Evolutionary conservation across 2,888 invertebrate species (phyloP), one percentile per base, ranked within the genome.

Genomic region (Oligia latruncula): DNA sequence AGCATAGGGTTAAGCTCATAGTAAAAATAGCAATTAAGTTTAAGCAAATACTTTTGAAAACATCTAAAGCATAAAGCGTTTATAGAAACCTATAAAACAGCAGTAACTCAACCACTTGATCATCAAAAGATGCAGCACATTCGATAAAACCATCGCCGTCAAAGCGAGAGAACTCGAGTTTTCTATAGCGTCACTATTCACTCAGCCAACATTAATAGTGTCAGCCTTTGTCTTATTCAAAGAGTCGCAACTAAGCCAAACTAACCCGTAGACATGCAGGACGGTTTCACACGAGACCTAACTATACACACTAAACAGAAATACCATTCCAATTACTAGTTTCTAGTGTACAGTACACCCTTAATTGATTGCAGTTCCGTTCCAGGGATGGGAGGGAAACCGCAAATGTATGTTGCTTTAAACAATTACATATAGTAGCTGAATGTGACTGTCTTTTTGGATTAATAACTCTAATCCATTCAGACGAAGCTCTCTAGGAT

Each of bases 331-430:
- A 85, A 88, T 91, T 89, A 91, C 90, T 87, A 88, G 89, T 88
- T 88, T 81, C 84, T 66, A 84, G 82, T 85, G 75, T 70, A 77
- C 71, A 78, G 88, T 80, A 88, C 82, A 88, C 85, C 88, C 87
- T 91, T 91, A 93, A 93, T 92, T 92, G 91, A 93, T 91, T 90
- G 92, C 88, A 81, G 81, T 74, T 29, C 70, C 73, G 83, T 81
- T 78, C 77, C 76, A 79, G 40, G 73, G 68, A 52, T 60, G 55
- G 77, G 82, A 85, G 85, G 80, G 74, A 71, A 74, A 87, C 90
- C 88, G 78, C 90, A 88, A 86, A 84, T 83, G 85, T 84, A 83
- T 81, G 87, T 87, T 88, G 88, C 86, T 88, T 82, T 67, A 87
- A 84, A 87, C 82, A 86, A 87, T 87, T 81, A 80, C 68, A 17